phyloP scores from a whole-genome alignment of 2,797 vertebrate genomes.

The Urosaurus nigricauda region DNA sequence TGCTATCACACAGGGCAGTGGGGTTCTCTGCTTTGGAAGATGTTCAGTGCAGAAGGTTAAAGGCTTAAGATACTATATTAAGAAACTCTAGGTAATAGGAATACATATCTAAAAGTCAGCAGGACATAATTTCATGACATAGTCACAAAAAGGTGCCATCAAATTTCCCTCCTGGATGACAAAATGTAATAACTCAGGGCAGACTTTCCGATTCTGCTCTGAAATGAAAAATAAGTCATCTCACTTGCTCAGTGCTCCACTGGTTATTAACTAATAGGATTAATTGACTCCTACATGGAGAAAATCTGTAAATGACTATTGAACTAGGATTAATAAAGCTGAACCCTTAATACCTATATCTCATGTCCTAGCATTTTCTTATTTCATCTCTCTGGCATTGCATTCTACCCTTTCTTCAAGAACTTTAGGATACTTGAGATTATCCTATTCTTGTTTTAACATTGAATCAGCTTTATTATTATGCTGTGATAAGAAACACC shows the following conservation, averaged over 20 bases:
- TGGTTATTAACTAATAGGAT: neutral
- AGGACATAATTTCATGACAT: conserved; percentile 13
- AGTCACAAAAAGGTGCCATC: neutral
- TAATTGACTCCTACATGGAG: neutral
- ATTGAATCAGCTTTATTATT: neutral
- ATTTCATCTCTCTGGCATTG: neutral
- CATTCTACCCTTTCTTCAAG: neutral
- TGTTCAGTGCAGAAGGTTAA: neutral
- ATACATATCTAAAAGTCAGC: conserved; percentile 7
- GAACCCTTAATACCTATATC: neutral
- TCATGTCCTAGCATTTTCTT: neutral
- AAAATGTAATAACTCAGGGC: neutral
- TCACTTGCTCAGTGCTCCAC: neutral
- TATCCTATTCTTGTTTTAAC: neutral
- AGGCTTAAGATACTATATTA: neutral
- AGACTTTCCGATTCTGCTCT: neutral
- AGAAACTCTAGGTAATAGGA: neutral
- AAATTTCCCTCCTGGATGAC: neutral
- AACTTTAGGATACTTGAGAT: neutral
- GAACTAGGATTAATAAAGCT: neutral
- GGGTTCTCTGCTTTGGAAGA: neutral
- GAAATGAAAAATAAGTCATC: neutral
- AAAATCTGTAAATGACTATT: neutral
- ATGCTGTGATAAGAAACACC: neutral
- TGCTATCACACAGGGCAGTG: neutral